Evolutionary conservation across 2,888 invertebrate species (phyloP), one percentile per base, ranked within the genome.

Genomic region (Pomacea canaliculata): DNA sequence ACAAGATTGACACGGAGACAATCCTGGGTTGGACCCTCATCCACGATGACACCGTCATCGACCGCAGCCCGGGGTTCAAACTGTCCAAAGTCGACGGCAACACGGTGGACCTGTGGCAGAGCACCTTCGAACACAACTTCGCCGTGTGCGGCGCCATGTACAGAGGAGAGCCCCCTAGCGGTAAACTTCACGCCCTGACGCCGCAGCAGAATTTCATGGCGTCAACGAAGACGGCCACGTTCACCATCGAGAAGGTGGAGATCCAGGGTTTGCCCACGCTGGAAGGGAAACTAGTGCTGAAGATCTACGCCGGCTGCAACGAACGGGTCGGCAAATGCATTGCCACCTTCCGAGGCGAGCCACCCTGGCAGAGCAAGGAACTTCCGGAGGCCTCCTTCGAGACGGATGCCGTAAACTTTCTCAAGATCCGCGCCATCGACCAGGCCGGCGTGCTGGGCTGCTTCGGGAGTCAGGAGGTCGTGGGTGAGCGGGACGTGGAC

Each of bases 31-130:
- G 86, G 66, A 81, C 91, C 68, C 86, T 92, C 77, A 91, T 91
- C 79, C 92, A 92, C 83, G 92, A 92, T 82, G 92, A 92, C 82
- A 85, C 89, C 13, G 89, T 92, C 18, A 91, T 90, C 80, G 92
- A 92, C 78, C 85, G 92, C 37, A 82, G 83, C n/a, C 86, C 87
- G 49, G 89, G 90, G 46, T 91, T 91, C 62, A 91, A 90, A 80
- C 85, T 92, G 69, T 82, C 86, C 63, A 85, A 83, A 70, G 90
- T 91, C 7, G 91, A 92, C 81, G 84, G 85, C 27, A 82, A 88
- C 59, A 92, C 92, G 0, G 87, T 91, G 59, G 88, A 91, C 63
- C 80, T 92, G n/a, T 92, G 92, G 92, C 83, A 81, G 59, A 84
- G 86, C 19, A 85, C 87, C 49, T 92, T 89, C 81, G 82, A 85